A percentile compares a stretch with the other conserved stretches of the same genome.
These are phyloP conservation scores for Hemicordylus capensis DNA, from an alignment of 2,113 vertebrate species.

Conservation along the genomic window DNA sequence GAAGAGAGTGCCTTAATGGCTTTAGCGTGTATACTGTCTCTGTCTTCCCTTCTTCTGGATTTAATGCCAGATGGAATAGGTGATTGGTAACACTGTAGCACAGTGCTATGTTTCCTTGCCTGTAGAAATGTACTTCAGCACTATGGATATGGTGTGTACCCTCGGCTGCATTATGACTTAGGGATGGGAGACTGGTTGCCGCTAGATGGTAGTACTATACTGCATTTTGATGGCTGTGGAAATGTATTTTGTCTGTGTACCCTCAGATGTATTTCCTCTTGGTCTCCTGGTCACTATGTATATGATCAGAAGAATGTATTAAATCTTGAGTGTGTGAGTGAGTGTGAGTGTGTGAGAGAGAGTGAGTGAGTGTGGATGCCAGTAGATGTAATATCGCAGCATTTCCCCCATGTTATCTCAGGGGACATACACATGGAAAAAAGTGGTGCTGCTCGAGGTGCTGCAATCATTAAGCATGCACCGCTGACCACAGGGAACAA, in stretches of 20 bases:
- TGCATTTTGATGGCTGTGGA: background rate
- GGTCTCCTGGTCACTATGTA: no score
- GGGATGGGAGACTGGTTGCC: background rate
- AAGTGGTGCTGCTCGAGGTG: background rate
- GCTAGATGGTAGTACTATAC: no score
- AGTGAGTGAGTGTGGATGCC: no score
- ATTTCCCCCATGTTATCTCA: background rate
- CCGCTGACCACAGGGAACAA: background rate
- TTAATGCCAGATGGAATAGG: background rate
- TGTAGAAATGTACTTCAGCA: background rate
- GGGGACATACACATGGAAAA: background rate
- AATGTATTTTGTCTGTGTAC: background rate
- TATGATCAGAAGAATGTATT: no score
- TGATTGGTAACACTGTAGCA: no score
- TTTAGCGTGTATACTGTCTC: background rate
- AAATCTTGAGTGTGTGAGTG: no score
- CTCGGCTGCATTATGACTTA: background rate
- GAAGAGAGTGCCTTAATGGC: background rate
- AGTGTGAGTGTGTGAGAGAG: background rate
- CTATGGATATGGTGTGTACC: background rate
- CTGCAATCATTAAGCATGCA: background rate
- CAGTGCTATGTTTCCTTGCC: background rate
- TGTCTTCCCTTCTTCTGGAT: background rate
- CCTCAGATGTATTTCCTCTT: background rate
- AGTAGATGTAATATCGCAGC: background rate